Conservation (phyloP, 2,888 invertebrate species). For the Ophion slaviceki region DNA sequence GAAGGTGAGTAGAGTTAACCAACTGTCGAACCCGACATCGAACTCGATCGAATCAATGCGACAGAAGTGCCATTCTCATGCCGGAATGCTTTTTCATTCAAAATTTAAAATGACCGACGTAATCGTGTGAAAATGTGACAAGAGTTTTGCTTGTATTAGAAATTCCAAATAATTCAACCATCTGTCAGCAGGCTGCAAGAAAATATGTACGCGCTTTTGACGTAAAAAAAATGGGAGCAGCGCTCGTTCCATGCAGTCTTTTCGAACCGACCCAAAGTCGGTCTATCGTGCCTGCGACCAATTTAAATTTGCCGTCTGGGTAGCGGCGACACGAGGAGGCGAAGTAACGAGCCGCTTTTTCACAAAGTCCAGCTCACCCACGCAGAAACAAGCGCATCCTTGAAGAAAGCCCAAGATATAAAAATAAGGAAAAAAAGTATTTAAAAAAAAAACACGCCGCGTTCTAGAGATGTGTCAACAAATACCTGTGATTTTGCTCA, state of each 20-base stretch:
- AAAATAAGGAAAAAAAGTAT: constrained; percentile 28
- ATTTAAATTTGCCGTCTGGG: constrained; percentile 46
- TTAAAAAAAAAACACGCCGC: constrained; percentile 28
- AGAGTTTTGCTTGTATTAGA: no score
- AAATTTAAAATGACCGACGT: not conserved
- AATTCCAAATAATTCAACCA: no score
- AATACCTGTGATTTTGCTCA: constrained; percentile 62
- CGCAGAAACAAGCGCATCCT: constrained; percentile 48
- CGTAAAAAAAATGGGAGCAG: constrained; percentile 26
- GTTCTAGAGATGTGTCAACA: constrained; percentile 69
- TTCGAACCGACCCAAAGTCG: constrained; percentile 41
- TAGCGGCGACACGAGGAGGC: constrained; percentile 26
- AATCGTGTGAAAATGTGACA: no score
- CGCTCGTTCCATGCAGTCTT: constrained; percentile 37
- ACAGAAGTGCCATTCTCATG: not conserved
- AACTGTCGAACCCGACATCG: constrained; percentile 58
- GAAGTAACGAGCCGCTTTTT: constrained; percentile 52
- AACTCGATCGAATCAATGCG: constrained; percentile 31
- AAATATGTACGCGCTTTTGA: not conserved
- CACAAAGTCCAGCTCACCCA: constrained; percentile 58
- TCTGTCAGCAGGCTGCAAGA: no score
- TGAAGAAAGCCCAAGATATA: constrained; percentile 53
- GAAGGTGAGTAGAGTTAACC: constrained; percentile 51
- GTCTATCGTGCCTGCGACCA: constrained; percentile 39
- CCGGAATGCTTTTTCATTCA: not conserved